These are phyloP conservation scores for Pristionchus japonicus DNA, from an alignment of 2,888 invertebrate species.

Conservation along the genomic window DNA sequence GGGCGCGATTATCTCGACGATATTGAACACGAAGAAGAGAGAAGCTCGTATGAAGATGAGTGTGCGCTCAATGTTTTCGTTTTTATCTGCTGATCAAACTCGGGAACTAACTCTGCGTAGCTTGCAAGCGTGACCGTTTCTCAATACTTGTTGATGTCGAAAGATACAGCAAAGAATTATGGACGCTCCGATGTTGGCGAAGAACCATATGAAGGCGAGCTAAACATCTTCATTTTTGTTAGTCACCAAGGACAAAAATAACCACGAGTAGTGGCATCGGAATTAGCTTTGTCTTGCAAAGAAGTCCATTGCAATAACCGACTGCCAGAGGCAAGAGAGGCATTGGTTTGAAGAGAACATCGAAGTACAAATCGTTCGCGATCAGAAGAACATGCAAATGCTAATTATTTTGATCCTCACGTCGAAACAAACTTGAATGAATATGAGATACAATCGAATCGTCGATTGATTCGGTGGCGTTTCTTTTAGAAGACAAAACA, in stretches of 20 bases:
- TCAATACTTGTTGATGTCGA: neutral
- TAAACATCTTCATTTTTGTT: too few relatives aligned
- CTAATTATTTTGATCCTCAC: too few relatives aligned
- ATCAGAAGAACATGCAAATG: neutral
- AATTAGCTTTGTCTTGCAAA: neutral
- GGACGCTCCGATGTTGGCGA: neutral
- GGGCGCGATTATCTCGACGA: too few relatives aligned
- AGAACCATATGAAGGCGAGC: too few relatives aligned
- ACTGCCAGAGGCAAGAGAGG: neutral
- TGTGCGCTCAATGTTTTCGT: too few relatives aligned
- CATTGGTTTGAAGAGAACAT: neutral
- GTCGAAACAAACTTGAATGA: neutral
- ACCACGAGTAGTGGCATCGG: neutral
- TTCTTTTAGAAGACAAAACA: neutral
- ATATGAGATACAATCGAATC: neutral
- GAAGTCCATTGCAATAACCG: neutral
- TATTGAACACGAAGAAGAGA: too few relatives aligned
- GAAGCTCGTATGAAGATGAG: too few relatives aligned
- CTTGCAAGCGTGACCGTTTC: too few relatives aligned
- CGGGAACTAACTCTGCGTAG: too few relatives aligned
- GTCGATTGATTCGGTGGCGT: neutral
- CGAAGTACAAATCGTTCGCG: neutral
- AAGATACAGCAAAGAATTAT: neutral
- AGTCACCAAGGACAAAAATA: too few relatives aligned
- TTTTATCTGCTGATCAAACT: too few relatives aligned